Percentiles rank a stretch among this genome's conserved stretches.
phyloP scores from a whole-genome alignment of 2,113 vertebrate genomes.

The Dissostichus mawsoni region DNA sequence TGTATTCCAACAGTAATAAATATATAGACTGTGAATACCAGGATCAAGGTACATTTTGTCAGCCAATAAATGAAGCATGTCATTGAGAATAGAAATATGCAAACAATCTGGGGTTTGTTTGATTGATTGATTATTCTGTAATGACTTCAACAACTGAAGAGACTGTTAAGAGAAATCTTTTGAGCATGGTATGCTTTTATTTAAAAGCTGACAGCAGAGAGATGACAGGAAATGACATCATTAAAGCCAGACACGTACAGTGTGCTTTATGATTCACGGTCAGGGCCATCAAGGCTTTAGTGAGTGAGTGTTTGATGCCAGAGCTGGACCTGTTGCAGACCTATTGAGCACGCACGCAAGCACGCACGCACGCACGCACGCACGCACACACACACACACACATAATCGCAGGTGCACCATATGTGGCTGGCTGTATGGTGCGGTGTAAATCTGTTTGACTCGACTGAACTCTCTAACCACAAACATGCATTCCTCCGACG shows the following conservation, averaged over 20 bases:
- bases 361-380: no score
- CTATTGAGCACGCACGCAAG: background rate
- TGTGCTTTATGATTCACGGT: background rate
- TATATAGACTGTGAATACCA: no score
- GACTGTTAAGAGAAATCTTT: background rate
- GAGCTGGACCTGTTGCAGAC: background rate
- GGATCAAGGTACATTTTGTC: no score
- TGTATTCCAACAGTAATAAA: no score
- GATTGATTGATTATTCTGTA: no score
- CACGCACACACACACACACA: background rate
- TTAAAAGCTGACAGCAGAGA: background rate
- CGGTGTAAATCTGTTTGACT: conserved; percentile 25
- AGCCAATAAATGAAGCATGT: no score
- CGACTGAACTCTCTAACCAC: background rate
- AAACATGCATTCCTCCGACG: background rate
- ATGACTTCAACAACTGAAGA: no score
- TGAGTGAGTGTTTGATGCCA: background rate
- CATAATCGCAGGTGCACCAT: conserved; percentile 31
- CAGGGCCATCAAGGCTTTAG: no score
- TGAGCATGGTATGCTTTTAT: background rate
- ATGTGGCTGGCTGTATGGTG: conserved; percentile 14
- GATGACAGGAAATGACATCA: background rate
- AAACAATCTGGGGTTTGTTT: no score
- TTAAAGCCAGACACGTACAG: background rate
- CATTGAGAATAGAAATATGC: no score